Percentiles rank a stretch among this genome's conserved stretches.
Evolutionary conservation across 2,113 vertebrate genomes (phyloP).

Genomic region (Trichomycterus rosablanca): DNA sequence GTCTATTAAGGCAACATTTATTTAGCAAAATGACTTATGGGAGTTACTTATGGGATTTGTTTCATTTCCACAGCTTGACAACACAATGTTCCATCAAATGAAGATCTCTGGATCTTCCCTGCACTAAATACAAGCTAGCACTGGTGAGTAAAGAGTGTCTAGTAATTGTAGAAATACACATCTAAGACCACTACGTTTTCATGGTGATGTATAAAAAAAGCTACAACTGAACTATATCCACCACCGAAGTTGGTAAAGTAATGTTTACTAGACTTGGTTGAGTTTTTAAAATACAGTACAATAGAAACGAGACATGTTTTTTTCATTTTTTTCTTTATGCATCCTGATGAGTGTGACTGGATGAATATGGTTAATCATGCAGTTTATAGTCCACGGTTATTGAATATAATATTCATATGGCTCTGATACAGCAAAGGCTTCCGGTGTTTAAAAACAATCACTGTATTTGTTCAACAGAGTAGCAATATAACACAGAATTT

Average conservation of each 20-base stretch:
- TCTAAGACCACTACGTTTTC: too few species aligned
- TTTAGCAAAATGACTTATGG: constrained; percentile 14
- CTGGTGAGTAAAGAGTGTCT: constrained; percentile 21
- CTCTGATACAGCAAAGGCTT: constrained; percentile 97
- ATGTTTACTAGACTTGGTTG: too few species aligned
- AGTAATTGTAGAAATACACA: constrained; percentile 5
- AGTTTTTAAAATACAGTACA: too few species aligned
- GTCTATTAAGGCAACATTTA: constrained; percentile 41
- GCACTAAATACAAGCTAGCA: background rate
- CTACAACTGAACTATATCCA: too few species aligned
- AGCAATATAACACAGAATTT: constrained; percentile 96
- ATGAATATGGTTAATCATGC: constrained; percentile 94
- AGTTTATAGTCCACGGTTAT: constrained; percentile 91
- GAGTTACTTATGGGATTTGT: constrained; percentile 43
- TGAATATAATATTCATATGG: constrained; percentile 92
- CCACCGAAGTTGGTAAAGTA: too few species aligned
- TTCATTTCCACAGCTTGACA: constrained; percentile 11
- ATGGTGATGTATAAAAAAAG: too few species aligned
- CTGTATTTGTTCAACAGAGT: constrained; percentile 61
- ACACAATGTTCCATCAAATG: too few species aligned
- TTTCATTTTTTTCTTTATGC: constrained; percentile 68
- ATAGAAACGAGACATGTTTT: constrained; percentile 67
- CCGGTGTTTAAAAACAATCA: constrained; percentile 81
- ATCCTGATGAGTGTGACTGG: constrained; percentile 84
- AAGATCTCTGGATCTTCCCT: background rate